Evolutionary conservation across 2,888 invertebrate species (phyloP), one percentile per base, ranked within the genome.

Genomic region (Drosophila colorata): DNA sequence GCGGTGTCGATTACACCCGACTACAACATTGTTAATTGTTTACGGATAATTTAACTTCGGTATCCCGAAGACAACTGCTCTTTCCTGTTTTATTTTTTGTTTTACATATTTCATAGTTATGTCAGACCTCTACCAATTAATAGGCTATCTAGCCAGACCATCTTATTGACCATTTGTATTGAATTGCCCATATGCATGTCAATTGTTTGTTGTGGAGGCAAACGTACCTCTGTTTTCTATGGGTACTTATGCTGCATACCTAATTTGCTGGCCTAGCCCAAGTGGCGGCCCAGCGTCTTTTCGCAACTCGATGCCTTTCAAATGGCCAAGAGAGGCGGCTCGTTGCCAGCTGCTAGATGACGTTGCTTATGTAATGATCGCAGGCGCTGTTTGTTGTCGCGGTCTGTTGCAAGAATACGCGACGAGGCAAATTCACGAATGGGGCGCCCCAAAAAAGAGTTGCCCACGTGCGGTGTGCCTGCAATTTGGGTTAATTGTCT

Each of bases 401-500:
- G 53, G 72, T 47, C 68, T 74, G 65, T 87, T 70, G 81, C 86
- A 79, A 82, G 87, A 83, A 83, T 74, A 69, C 59, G 78, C 80
- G 44, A 60, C 48, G 58, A 41, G 44, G 41, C 48, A 37, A 64
- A 31, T 46, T 38, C 20, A 14, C 48, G 48, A 57, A 60, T 59
- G 43, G 58, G 57, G 66, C 68, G 64, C 58, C 65, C 60, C 66
- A 71, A 71, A 53, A 37, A 71, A 71, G 51, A 37, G 55, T 74
- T 72, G 85, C 86, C 89, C 85, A 88, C 89, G 89, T 85, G 87
- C 85, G 76, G 52, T 37, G 52, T 65, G 35, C 56, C 49, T 23
- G 58, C 81, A 81, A 85, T 87, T 88, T 88, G 79, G 87, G 85
- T 85, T 88, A 85, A 87, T 85, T 85, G 84, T 84, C 81, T 75